Conservation (phyloP, 2,797 vertebrate species). For the Salarias fasciatus region DNA sequence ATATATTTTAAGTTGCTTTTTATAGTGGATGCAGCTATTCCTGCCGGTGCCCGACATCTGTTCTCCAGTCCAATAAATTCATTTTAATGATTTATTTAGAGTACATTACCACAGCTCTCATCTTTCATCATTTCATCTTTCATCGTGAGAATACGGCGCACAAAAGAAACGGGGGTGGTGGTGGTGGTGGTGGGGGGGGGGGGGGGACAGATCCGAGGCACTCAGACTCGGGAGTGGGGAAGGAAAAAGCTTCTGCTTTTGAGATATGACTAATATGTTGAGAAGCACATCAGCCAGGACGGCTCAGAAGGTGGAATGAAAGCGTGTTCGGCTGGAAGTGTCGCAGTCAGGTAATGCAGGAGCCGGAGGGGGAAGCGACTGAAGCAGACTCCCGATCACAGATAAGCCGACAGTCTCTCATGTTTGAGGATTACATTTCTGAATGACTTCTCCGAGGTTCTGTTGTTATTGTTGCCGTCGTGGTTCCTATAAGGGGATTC, state of each 20-base stretch:
- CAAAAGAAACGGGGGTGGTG: not conserved
- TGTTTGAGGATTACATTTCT: slow-evolving; percentile 23
- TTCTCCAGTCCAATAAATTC: slow-evolving; percentile 1
- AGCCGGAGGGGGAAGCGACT: slow-evolving; percentile 43
- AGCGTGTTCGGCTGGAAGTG: slow-evolving; percentile 31
- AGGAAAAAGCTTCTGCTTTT: slow-evolving; percentile 16
- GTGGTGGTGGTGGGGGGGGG: no score
- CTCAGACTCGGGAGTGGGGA: slow-evolving; percentile 1
- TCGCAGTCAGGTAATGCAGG: slow-evolving; percentile 57
- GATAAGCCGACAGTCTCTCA: slow-evolving; percentile 40
- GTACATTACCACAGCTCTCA: slow-evolving; percentile 15
- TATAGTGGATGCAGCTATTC: not conserved
- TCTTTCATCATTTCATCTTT: slow-evolving; percentile 22
- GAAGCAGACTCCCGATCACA: slow-evolving; percentile 54
- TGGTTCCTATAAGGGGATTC: no score
- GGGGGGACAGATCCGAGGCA: slow-evolving; percentile 10
- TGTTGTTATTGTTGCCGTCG: no score
- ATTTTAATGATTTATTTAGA: slow-evolving; percentile 34
- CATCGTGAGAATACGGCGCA: slow-evolving; percentile 17
- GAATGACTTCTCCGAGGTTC: not conserved
- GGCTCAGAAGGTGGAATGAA: slow-evolving; percentile 32
- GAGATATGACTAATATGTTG: slow-evolving; percentile 7
- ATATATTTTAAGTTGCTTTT: not conserved
- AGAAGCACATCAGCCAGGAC: slow-evolving; percentile 20
- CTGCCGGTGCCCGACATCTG: not conserved